phyloP scores from a whole-genome alignment of 2,113 vertebrate genomes.

The Limanda limanda region DNA sequence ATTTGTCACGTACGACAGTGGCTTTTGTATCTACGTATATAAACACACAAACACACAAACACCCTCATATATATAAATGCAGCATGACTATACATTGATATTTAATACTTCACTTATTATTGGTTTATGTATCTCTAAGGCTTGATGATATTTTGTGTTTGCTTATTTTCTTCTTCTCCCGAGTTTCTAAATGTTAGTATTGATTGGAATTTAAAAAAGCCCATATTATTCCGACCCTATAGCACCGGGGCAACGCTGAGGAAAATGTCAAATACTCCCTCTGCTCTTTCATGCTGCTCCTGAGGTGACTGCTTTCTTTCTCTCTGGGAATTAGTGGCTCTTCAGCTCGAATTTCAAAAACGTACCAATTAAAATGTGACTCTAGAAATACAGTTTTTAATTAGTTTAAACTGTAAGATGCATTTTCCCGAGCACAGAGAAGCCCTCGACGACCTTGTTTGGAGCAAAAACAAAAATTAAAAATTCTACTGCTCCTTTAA shows the following conservation, averaged over 20 bases:
- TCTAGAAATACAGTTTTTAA: background rate
- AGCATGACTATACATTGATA: no score
- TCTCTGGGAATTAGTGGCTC: background rate
- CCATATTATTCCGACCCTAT: background rate
- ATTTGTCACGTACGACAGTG: background rate
- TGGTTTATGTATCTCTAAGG: background rate
- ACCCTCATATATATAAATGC: no score
- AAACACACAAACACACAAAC: no score
- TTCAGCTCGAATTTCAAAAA: background rate
- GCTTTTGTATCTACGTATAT: background rate
- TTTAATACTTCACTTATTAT: no score
- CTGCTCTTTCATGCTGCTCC: background rate
- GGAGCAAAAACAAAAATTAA: no score
- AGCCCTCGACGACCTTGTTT: background rate
- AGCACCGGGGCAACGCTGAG: background rate
- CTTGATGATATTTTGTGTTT: background rate
- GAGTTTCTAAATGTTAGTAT: conserved; percentile 11
- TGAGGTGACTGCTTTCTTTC: background rate
- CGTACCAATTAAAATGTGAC: background rate
- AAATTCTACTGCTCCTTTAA: background rate
- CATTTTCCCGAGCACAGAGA: background rate
- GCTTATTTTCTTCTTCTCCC: background rate
- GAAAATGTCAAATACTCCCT: conserved; percentile 3
- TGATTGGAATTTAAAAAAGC: background rate
- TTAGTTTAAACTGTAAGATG: background rate